phyloP scores from a whole-genome alignment of 2,113 vertebrate species.

The Actenoides hombroni region DNA sequence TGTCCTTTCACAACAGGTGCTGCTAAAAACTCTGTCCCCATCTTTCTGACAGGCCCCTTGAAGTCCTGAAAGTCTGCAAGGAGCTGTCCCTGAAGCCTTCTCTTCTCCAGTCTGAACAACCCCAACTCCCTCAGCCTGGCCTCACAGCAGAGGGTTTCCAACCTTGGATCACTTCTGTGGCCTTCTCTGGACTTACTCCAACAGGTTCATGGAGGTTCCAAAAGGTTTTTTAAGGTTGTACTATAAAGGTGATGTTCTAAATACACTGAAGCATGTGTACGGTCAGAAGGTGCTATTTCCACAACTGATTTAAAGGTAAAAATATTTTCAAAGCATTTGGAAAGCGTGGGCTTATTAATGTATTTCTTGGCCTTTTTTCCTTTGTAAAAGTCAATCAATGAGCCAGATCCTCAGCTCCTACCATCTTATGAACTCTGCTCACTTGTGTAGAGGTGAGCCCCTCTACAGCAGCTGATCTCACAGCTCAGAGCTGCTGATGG shows the following conservation, averaged over 20 bases:
- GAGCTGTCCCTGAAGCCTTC: neutral
- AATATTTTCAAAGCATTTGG: neutral
- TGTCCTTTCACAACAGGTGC: neutral
- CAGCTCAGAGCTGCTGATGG: neutral
- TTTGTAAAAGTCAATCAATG: neutral
- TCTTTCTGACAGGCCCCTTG: neutral
- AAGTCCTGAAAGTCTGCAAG: neutral
- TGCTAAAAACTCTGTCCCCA: neutral
- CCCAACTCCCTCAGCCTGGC: neutral
- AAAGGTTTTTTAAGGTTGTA: neutral
- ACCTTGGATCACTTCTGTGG: neutral
- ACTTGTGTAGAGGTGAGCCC: neutral
- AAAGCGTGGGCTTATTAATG: neutral
- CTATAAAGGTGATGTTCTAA: neutral
- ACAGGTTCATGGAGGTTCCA: neutral
- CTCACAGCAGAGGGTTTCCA: neutral
- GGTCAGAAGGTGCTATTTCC: neutral
- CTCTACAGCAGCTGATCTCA: neutral
- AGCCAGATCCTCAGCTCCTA: neutral
- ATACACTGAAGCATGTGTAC: accelerated
- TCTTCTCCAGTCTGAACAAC: neutral
- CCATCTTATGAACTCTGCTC: neutral
- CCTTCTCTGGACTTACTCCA: neutral
- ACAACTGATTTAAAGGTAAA: neutral
- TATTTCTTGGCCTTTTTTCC: neutral